phyloP scores from a whole-genome alignment of 2,888 invertebrate genomes.

The Chrysodeixis includens region DNA sequence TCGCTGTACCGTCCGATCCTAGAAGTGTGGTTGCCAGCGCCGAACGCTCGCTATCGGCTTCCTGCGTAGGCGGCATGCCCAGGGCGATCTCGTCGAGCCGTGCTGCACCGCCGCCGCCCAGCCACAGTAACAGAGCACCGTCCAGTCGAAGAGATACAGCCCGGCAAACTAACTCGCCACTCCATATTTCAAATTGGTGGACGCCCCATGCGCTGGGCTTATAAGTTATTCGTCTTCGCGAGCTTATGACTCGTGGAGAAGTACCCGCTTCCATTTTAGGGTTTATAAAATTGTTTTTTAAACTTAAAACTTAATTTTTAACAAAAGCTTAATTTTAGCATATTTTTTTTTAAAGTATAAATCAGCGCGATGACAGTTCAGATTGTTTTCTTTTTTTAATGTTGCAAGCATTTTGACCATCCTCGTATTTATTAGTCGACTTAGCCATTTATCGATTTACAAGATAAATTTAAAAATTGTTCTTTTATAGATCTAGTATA shows the following conservation, averaged over 20 bases:
- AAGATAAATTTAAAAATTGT: too few relatives aligned
- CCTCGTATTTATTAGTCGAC: too few relatives aligned
- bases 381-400: too few relatives aligned
- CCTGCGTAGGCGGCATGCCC: slow-evolving; percentile 61
- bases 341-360: too few relatives aligned
- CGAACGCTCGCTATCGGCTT: slow-evolving; percentile 22
- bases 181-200: slow-evolving; percentile 75
- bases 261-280: slow-evolving; percentile 33
- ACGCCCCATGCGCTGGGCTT: slow-evolving; percentile 73
- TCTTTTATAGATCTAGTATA: too few relatives aligned
- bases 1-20: slow-evolving; percentile 56
- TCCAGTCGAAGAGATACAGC: slow-evolving; percentile 69
- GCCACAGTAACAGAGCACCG: slow-evolving; percentile 76
- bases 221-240: slow-evolving; percentile 68
- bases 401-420: too few relatives aligned
- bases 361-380: too few relatives aligned
- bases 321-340: too few relatives aligned
- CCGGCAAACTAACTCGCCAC: slow-evolving; percentile 70
- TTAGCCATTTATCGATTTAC: too few relatives aligned
- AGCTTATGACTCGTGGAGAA: slow-evolving; percentile 64
- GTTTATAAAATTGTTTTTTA: background rate
- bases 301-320: background rate
- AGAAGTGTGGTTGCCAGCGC: slow-evolving; percentile 60
- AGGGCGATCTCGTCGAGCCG: slow-evolving; percentile 66
- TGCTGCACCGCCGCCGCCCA: slow-evolving; percentile 61